Evolutionary conservation across 2,797 vertebrate genomes (phyloP).

Genomic region (Sebastes oblongus): DNA sequence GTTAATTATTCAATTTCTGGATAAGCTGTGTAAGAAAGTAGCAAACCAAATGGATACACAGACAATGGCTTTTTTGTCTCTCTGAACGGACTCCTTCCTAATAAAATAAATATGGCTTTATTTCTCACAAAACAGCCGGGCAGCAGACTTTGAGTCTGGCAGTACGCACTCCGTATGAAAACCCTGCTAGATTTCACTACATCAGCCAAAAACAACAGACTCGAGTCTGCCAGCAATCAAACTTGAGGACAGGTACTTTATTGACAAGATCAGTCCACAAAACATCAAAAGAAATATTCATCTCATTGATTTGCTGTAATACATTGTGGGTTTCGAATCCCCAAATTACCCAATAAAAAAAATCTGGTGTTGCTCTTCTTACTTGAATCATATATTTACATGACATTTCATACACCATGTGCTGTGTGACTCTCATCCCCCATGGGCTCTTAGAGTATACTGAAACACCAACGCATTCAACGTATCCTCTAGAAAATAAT

Average conservation of each 20-base stretch:
- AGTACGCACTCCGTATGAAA: slow-evolving; percentile 28
- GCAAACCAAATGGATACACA: slow-evolving; percentile 28
- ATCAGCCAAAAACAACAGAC: slow-evolving; percentile 34
- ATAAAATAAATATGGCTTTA: slow-evolving; percentile 54
- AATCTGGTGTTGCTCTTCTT: slow-evolving; percentile 1
- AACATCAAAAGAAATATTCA: slow-evolving; percentile 32
- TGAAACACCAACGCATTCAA: neutral
- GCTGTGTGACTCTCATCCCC: neutral
- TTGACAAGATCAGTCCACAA: slow-evolving; percentile 22
- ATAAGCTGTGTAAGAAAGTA: slow-evolving; percentile 34
- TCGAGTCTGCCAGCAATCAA: slow-evolving; percentile 42
- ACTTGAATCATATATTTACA: slow-evolving; percentile 37
- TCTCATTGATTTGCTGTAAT: slow-evolving; percentile 1
- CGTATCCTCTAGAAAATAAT: neutral
- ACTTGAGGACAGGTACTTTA: slow-evolving; percentile 24
- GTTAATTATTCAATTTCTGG: slow-evolving; percentile 12
- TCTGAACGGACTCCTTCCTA: slow-evolving; percentile 30
- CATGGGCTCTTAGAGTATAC: neutral
- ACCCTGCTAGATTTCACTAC: slow-evolving; percentile 29
- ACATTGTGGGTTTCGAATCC: slow-evolving; percentile 4
- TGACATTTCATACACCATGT: slow-evolving; percentile 10
- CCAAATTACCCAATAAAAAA: slow-evolving; percentile 25
- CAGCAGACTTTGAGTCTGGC: slow-evolving; percentile 37
- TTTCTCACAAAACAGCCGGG: slow-evolving; percentile 44
- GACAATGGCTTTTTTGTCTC: slow-evolving; percentile 36